phyloP scores from a whole-genome alignment of 92 coral and sea anemone genomes.

The Parazoanthus darwini region DNA sequence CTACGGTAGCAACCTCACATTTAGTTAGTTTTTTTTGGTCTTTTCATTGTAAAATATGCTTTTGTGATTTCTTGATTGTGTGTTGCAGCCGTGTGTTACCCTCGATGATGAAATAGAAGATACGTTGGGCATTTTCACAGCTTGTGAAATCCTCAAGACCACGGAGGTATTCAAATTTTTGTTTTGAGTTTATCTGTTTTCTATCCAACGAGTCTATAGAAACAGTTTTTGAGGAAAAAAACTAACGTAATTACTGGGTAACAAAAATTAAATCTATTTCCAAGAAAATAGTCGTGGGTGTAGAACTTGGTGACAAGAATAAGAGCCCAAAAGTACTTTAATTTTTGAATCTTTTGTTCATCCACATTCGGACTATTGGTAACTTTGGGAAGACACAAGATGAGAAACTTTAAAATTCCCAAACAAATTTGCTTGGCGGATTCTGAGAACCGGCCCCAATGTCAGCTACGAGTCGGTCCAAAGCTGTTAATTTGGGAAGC shows the following conservation, averaged over 20 bases:
- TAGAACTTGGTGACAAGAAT: neutral
- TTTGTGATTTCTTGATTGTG: no score
- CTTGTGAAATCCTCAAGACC: slow-evolving; percentile 73
- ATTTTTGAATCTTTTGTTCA: neutral
- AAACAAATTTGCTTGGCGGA: neutral
- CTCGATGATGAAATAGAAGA: slow-evolving; percentile 71
- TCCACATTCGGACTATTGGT: neutral
- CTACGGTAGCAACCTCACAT: no score
- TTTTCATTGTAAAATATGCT: no score
- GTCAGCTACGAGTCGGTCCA: neutral
- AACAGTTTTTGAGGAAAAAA: no score
- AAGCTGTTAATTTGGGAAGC: neutral
- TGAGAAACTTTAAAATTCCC: neutral
- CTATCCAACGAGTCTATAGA: no score
- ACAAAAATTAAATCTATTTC: no score
- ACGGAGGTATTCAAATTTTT: slow-evolving; percentile 40
- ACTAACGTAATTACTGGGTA: no score
- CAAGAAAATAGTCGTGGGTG: no score
- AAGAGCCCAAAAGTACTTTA: neutral
- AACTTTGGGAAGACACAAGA: neutral
- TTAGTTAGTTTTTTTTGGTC: no score
- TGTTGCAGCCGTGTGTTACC: slow-evolving; percentile 76
- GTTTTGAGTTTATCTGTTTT: neutral
- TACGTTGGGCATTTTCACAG: slow-evolving; percentile 71
- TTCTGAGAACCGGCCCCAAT: neutral